Conservation (phyloP, 2,113 vertebrate species). For the Pimephales promelas region DNA sequence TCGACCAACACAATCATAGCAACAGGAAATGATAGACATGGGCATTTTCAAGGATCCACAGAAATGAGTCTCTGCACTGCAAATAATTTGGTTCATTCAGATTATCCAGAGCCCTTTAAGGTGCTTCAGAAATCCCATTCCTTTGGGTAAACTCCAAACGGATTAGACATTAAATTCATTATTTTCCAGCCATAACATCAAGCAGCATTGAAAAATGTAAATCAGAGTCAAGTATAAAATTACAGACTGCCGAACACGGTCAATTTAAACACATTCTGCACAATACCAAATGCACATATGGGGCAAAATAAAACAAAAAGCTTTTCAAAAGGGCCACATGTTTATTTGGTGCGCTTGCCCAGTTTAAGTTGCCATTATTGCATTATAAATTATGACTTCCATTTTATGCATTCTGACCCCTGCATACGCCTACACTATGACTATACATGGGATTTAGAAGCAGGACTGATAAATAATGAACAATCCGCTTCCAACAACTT, state of each 20-base stretch:
- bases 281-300: neutral
- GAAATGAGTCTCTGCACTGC: conserved; percentile 29
- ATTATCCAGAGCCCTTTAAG: conserved; percentile 54
- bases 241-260: neutral
- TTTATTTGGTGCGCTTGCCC: conserved; percentile 5
- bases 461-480: conserved; percentile 21
- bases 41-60: neutral
- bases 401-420: conserved; percentile 26
- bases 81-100: conserved; percentile 50
- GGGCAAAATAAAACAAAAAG: conserved; percentile 26
- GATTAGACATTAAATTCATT: conserved; percentile 51
- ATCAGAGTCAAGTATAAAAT: conserved; percentile 34
- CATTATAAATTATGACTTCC: conserved; percentile 29
- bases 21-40: neutral
- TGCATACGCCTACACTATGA: neutral
- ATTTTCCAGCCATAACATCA: conserved; percentile 42
- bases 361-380: neutral
- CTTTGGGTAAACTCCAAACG: conserved; percentile 38
- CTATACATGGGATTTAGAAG: conserved; percentile 13
- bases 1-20: neutral
- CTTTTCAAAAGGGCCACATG: neutral
- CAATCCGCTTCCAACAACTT: conserved; percentile 24
- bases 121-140: conserved; percentile 47
- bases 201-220: neutral
- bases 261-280: neutral